phyloP scores from a whole-genome alignment of 2,113 vertebrate species.

The Rhinolophus sinicus region DNA sequence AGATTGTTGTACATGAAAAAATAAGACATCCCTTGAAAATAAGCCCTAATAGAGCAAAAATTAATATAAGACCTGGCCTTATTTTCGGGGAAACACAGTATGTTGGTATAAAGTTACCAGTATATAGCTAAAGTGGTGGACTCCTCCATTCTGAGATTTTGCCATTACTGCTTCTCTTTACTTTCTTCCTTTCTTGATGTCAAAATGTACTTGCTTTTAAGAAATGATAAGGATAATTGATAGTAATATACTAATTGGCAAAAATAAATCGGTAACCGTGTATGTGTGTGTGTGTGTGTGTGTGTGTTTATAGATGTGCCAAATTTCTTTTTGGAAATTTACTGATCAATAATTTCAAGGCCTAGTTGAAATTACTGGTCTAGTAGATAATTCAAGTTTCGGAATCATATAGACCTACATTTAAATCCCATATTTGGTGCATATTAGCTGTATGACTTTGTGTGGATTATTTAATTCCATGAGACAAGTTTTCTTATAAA shows the following conservation, averaged over 20 bases:
- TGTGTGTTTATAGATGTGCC: too few species aligned
- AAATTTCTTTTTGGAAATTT: conserved; percentile 17
- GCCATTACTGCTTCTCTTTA: neutral
- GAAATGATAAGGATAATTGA: neutral
- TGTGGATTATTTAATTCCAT: neutral
- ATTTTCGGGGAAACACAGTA: too few species aligned
- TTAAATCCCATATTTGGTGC: conserved; percentile 11
- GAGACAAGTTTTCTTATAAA: neutral
- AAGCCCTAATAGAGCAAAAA: too few species aligned
- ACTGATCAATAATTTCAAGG: neutral
- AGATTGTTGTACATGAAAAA: too few species aligned
- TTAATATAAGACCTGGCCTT: too few species aligned
- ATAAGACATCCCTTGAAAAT: too few species aligned
- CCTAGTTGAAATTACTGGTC: neutral
- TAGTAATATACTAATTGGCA: neutral
- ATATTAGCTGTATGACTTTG: neutral
- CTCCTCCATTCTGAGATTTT: neutral
- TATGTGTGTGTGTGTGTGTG: neutral
- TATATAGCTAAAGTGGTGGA: neutral
- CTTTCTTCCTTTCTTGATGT: neutral
- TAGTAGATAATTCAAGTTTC: neutral
- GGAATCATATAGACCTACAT: neutral
- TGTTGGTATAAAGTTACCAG: neutral
- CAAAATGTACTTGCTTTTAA: neutral
- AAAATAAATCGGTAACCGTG: neutral